Evolutionary conservation across 1,140 invertebrate species (phyloP).

Genomic region (Ceratina australensis): DNA sequence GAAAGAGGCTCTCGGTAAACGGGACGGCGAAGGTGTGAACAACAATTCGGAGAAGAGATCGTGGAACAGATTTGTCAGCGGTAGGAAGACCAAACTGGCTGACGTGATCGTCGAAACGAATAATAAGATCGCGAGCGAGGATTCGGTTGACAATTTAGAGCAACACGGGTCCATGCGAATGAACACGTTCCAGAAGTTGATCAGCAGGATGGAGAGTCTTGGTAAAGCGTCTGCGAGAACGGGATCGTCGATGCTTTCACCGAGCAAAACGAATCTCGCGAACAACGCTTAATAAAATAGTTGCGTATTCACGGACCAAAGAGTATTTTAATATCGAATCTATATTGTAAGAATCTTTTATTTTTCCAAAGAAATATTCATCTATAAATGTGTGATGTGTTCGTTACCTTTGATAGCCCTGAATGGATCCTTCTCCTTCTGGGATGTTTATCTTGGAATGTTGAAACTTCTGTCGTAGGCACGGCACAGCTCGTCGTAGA

Average conservation of each 20-base stretch:
- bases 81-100: constrained; percentile 44
- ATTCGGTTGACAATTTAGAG: constrained; percentile 33
- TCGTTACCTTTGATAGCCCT: background rate
- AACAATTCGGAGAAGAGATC: constrained; percentile 54
- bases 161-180: constrained; percentile 52
- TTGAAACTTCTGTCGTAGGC: constrained; percentile 44
- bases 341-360: constrained; percentile 22
- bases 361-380: constrained; percentile 20
- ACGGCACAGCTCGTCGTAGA: constrained; percentile 48
- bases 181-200: constrained; percentile 72
- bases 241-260: background rate
- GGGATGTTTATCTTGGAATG: background rate
- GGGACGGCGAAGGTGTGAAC: constrained; percentile 22
- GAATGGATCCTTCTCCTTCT: background rate
- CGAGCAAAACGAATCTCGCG: constrained; percentile 26
- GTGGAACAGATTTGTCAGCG: constrained; percentile 69
- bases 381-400: background rate
- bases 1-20: constrained; percentile 47
- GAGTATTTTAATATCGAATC: background rate
- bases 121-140: constrained; percentile 36
- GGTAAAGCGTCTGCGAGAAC: constrained; percentile 56
- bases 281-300: constrained; percentile 24
- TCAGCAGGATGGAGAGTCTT: constrained; percentile 72
- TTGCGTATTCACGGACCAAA: constrained; percentile 5
- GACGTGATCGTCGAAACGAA: constrained; percentile 45